Base-by-base conservation (phyloP, 2,113 vertebrate species). In the Carollia perspicillata region DNA sequence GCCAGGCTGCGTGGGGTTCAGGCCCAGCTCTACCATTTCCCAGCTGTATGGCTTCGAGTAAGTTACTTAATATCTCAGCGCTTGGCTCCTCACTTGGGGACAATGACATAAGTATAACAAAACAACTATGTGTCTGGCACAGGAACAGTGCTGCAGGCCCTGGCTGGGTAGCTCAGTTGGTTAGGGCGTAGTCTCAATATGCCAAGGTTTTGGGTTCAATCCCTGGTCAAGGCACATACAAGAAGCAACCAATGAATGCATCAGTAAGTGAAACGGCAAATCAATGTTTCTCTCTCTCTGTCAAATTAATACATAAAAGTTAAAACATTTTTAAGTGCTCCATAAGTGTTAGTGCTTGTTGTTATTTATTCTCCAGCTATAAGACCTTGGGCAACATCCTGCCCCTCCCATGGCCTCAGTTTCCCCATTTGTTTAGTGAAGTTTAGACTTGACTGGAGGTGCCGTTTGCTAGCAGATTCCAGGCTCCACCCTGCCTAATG, bases 291-390 rank as follows among this genome's bases (percentile, higher is more conserved):
- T 58, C 55, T 60, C 23, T 53, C 53, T 55, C 18, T 58, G 22
- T 60, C 58, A 60, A 28, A 60, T 60, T 11, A 60, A 60, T 28
- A 60, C 23, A 60, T 60, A 60, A 60, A 60, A 60, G 58, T 60
- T 28, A 11, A 26, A 58, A 60, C 0, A 23, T 1, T 10, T 55
- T 55, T 26, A 84, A 49, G 17, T 0, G 6, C 17, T 5, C 28
- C 0, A 0, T 16, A 17, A 12, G 35, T 33, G 58, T 65, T 1
- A 33, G 35, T 0, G 4, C 26, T 35, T 47, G 20, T 30, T 68
- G 10, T 26, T 84, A 0, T 17, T 22, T 44, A 13, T 42, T 47
- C 55, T 74, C 55, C 5, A n/a, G 77, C 74, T 79, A 3, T 11
- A 40, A 63, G 69, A 44, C 22, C 20, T 69, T 7, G 6, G 58